Evolutionary conservation across 2,797 vertebrate species (phyloP).

Genomic region (Paramormyrops hopkinsi): DNA sequence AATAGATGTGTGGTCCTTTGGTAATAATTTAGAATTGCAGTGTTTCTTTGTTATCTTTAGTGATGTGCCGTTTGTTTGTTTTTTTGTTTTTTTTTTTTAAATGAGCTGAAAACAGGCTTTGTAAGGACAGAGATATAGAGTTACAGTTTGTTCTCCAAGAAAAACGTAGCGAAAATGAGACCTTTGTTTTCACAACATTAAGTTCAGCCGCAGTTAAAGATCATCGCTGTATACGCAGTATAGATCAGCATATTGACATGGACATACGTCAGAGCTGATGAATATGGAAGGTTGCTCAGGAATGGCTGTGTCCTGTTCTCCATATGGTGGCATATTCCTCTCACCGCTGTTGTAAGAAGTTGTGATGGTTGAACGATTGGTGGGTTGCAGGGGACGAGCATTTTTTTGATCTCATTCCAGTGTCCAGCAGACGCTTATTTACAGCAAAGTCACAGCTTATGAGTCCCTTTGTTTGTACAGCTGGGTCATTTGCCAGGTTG

Average conservation of each 20-base stretch:
- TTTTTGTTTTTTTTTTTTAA: background rate
- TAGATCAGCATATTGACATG: background rate
- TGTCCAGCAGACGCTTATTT: background rate
- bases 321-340: background rate
- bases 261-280: background rate
- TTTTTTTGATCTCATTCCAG: background rate
- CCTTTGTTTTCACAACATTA: background rate
- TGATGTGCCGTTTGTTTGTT: background rate
- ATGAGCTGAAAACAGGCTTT: background rate
- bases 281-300: background rate
- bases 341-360: background rate
- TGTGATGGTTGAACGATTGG: background rate
- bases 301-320: background rate
- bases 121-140: background rate
- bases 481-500: background rate
- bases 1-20: background rate
- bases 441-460: background rate
- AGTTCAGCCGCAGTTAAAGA: background rate
- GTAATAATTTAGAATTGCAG: constrained; percentile 12
- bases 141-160: constrained; percentile 12
- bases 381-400: background rate
- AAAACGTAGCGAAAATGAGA: background rate
- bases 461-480: background rate
- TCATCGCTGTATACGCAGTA: background rate
- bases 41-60: constrained; percentile 1